Evolutionary conservation across 2,888 invertebrate species (phyloP), one percentile per base, ranked within the genome.

Genomic region (Helobdella robusta): DNA sequence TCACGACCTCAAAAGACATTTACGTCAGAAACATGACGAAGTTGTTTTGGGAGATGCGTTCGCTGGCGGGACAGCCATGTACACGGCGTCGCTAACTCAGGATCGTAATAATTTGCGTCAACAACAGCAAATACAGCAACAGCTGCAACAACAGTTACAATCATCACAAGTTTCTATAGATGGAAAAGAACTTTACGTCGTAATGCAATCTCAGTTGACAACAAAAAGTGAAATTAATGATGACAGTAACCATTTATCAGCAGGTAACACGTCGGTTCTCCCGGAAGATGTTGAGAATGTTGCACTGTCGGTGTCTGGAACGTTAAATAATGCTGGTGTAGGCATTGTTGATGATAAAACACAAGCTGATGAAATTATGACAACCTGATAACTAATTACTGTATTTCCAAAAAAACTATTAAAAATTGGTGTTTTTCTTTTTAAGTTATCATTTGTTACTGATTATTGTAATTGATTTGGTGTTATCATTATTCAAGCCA

Each of bases 1-100:
- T 28, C 68, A 68, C 48, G 68, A 68, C 65, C 65, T 68, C 11
- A 65, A 67, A 11, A 56, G 68, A 20, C 68, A 68, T 36, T 44
- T 68, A 36, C 59, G 64, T 23, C 68, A 68, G 54, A 68, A 68
- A 48, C 67, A 68, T 52, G 64, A 35, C n/a, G 66, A 62, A 18
- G 40, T 66, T 18, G 62, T 62, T 32, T n/a, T 20, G 3, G 62
- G 48, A 28, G 62, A 62, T 8, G 30, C 50, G 1, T 18, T 30
- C 1, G 28, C 44, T 8, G 15, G 4, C 30, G 46, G 18, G 23
- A 23, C 6, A 28, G 25, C 40, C 18, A n/a, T 46, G 44, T 48
- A 25, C 50, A 50, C 34, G 28, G 46, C 25, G 30, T n/a, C n/a
- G n/a, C 30, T 54, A 11, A n/a, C 62, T 1, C n/a, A 46, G 23